These are phyloP conservation scores for Microcebus murinus DNA, from an alignment of 2,113 vertebrate genomes.

Conservation along the genomic window DNA sequence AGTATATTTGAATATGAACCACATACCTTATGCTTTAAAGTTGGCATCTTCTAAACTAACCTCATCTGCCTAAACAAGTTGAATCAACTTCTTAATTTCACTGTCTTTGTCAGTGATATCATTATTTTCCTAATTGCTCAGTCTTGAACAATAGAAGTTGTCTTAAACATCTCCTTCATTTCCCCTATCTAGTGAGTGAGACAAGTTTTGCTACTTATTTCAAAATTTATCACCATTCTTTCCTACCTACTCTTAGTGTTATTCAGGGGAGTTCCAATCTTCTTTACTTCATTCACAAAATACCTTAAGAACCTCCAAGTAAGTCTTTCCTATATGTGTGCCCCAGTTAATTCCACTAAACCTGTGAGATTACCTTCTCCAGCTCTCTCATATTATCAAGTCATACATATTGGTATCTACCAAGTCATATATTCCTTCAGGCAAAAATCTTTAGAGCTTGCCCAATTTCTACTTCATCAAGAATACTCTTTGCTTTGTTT, in stretches of 20 bases:
- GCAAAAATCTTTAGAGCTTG: neutral
- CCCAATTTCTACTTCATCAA: neutral
- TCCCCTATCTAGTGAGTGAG: neutral
- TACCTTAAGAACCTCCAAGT: neutral
- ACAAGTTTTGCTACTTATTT: neutral
- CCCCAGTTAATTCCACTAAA: neutral
- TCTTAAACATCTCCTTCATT: neutral
- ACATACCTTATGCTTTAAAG: neutral
- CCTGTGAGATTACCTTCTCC: neutral
- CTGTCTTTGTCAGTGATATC: neutral
- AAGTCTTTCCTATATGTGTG: neutral
- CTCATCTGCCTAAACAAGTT: neutral
- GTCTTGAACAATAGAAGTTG: neutral
- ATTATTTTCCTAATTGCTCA: neutral
- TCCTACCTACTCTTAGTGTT: neutral
- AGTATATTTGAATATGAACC: neutral
- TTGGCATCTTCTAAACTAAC: neutral
- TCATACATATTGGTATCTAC: neutral
- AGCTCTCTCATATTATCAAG: neutral
- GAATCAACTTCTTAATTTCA: neutral
- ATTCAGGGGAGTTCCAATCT: neutral
- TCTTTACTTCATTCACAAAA: neutral
- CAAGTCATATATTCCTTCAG: neutral
- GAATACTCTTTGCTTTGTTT: neutral
- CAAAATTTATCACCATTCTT: neutral